Percentiles rank a stretch among this genome's conserved stretches.
phyloP scores from a whole-genome alignment of 2,797 vertebrate genomes.

The Hyperoplus lanceolatus region DNA sequence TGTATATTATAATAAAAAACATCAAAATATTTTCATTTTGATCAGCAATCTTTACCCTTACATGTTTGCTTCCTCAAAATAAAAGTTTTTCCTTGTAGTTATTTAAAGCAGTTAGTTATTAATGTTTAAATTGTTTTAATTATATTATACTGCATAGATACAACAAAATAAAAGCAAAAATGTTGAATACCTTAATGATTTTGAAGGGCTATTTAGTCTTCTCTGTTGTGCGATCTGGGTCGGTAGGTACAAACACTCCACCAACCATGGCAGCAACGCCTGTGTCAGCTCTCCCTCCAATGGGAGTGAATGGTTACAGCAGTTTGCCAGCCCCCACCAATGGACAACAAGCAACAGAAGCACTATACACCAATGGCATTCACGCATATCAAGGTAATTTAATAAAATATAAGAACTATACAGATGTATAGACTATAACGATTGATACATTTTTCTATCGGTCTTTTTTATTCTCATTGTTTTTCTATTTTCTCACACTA shows the following conservation, averaged over 20 bases:
- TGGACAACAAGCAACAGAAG: conserved; percentile 90
- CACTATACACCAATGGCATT: conserved; percentile 92
- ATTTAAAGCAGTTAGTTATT: conserved; percentile 3
- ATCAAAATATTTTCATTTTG: background rate
- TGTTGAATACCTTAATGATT: background rate
- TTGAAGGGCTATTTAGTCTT: background rate
- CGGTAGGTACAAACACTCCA: conserved; percentile 92
- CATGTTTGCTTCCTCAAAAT: conserved; percentile 11
- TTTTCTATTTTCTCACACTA: conserved; percentile 21
- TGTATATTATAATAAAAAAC: background rate
- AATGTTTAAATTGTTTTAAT: background rate
- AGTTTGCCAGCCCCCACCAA: conserved; percentile 87
- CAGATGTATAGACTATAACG: background rate
- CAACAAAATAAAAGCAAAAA: background rate
- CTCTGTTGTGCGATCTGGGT: conserved; percentile 15
- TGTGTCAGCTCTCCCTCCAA: conserved; percentile 89
- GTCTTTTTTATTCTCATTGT: background rate
- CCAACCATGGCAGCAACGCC: conserved; percentile 92
- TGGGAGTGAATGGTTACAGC: conserved; percentile 93
- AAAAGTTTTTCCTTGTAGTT: background rate
- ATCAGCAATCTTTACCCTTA: background rate
- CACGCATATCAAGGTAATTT: conserved; percentile 92
- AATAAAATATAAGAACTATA: background rate
- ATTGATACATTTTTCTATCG: background rate
- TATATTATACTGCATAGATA: background rate